Conservation (phyloP, 2,113 vertebrate species). For the Circaetus cinerascens region DNA sequence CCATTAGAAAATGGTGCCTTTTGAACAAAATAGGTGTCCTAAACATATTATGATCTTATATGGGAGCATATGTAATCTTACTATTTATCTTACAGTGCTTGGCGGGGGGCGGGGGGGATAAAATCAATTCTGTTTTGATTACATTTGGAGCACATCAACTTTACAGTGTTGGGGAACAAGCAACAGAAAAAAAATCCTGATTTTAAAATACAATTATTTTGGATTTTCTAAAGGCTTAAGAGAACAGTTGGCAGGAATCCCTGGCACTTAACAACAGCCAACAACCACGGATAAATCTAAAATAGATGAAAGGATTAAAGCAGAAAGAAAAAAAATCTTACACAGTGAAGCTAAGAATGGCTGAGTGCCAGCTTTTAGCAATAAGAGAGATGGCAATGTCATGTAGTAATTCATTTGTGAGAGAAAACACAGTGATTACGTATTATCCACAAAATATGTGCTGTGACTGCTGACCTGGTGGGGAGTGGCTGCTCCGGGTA, state of each 20-base stretch:
- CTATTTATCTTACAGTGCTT: neutral
- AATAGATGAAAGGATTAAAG: constrained; percentile 14
- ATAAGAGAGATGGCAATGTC: neutral
- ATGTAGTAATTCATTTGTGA: neutral
- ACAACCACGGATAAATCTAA: neutral
- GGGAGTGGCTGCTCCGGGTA: neutral
- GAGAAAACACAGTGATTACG: neutral
- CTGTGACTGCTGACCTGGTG: neutral
- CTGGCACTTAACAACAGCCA: neutral
- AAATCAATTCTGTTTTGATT: neutral
- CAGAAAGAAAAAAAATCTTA: neutral
- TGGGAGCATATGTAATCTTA: neutral
- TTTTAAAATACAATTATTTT: neutral
- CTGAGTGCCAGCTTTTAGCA: neutral
- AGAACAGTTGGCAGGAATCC: neutral
- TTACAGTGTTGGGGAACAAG: neutral
- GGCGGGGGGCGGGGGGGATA: neutral
- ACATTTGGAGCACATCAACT: neutral
- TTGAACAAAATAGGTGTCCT: neutral
- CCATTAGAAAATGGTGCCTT: neutral
- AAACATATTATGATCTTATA: neutral
- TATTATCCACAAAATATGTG: neutral
- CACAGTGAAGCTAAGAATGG: neutral
- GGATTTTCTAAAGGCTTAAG: neutral
- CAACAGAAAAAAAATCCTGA: neutral